These are phyloP conservation scores for Nothoprocta pentlandii DNA, from an alignment of 2,113 vertebrate species.

Conservation along the genomic window DNA sequence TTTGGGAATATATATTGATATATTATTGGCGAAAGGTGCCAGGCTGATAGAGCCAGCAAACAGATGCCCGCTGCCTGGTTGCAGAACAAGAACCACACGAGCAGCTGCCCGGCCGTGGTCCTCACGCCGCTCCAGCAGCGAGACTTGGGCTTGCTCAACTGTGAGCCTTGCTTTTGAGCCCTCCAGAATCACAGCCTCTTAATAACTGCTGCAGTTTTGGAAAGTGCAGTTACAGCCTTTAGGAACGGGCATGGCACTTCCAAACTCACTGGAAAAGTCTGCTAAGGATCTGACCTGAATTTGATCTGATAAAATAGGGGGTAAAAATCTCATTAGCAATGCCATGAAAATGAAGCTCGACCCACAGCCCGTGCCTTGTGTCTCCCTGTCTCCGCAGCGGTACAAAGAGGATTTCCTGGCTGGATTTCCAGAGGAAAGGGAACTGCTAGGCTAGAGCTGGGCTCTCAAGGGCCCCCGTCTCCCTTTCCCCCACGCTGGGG, in stretches of 20 bases:
- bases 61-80: not conserved
- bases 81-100: not conserved
- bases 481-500: not conserved
- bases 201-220: not conserved
- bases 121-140: not conserved
- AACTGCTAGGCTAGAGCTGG: conserved; percentile 53
- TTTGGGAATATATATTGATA: not conserved
- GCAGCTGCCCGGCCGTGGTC: not conserved
- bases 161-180: not conserved
- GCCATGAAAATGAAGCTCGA: not conserved
- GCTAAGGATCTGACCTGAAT: not conserved
- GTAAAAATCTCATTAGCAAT: not conserved
- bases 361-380: fast-evolving
- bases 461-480: not conserved
- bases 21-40: not conserved
- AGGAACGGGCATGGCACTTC: not conserved
- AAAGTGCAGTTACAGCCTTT: not conserved
- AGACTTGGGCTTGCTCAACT: not conserved
- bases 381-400: not conserved
- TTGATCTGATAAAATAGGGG: not conserved
- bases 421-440: conserved; percentile 72
- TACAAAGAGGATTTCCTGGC: conserved; percentile 31
- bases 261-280: not conserved
- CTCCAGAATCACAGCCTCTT: not conserved
- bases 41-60: not conserved